Percentiles rank a stretch among this genome's conserved stretches.
These are phyloP conservation scores for Zalophus californianus DNA, from an alignment of 2,797 vertebrate species.

Conservation along the genomic window DNA sequence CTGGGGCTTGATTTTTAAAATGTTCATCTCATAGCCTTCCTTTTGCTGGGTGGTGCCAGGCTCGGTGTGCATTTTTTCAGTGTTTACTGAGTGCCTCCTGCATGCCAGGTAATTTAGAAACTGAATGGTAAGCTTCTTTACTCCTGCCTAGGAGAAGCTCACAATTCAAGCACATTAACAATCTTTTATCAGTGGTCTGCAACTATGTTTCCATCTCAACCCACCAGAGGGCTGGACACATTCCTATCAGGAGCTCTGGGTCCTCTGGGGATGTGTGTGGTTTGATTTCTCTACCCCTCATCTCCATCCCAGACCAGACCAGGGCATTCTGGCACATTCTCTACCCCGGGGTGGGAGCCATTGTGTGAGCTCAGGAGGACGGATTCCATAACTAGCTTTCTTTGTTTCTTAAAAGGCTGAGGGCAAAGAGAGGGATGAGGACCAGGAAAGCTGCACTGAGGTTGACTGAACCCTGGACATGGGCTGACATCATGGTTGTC, in stretches of 20 bases:
- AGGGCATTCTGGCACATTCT: background rate
- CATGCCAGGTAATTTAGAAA: background rate
- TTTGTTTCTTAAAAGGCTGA: background rate
- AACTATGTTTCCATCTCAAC: background rate
- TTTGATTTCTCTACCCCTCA: background rate
- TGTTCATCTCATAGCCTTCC: background rate
- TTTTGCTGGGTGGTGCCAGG: background rate
- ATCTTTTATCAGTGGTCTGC: background rate
- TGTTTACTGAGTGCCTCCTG: rapidly evolving
- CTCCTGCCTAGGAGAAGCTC: background rate
- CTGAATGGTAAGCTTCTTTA: background rate
- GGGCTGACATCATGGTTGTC: background rate
- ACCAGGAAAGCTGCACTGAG: background rate
- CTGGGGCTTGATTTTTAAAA: background rate
- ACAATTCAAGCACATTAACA: background rate
- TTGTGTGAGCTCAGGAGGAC: background rate
- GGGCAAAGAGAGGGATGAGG: constrained; percentile 37
- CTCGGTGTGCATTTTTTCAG: background rate
- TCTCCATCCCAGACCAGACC: background rate
- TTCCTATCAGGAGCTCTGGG: rapidly evolving
- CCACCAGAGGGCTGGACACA: no score
- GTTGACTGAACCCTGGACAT: background rate
- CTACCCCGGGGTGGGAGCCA: background rate
- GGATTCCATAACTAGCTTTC: background rate
- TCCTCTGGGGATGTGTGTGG: background rate